These are phyloP conservation scores for Bugulina stolonifera DNA, from an alignment of 2,888 invertebrate genomes.

Conservation along the genomic window DNA sequence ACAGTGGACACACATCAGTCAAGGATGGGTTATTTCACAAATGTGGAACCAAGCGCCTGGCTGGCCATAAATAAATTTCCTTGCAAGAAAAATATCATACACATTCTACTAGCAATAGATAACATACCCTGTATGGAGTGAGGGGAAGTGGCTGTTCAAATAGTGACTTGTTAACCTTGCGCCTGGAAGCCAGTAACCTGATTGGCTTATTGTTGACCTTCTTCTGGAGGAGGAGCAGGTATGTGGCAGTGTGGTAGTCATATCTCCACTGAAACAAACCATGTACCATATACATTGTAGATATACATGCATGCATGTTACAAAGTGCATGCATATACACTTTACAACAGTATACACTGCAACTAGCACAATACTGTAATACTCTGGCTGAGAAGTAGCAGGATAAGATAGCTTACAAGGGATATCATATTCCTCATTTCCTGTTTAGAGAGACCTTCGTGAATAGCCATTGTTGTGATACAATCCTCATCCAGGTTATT, in stretches of 20 bases:
- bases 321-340: too few relatives aligned
- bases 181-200: slow-evolving; percentile 35
- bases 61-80: too few relatives aligned
- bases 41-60: too few relatives aligned
- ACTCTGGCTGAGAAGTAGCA: too few relatives aligned
- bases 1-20: too few relatives aligned
- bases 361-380: too few relatives aligned
- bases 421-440: slow-evolving; percentile 42
- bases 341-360: too few relatives aligned
- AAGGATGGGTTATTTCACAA: too few relatives aligned
- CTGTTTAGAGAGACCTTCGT: slow-evolving; percentile 50
- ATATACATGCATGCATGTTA: too few relatives aligned
- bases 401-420: not conserved
- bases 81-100: too few relatives aligned
- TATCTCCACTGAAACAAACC: slow-evolving; percentile 58
- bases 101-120: too few relatives aligned
- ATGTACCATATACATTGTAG: too few relatives aligned
- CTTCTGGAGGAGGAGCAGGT: slow-evolving; percentile 63
- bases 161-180: not conserved
- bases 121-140: not conserved
- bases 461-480: slow-evolving; percentile 58
- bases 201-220: slow-evolving; percentile 60
- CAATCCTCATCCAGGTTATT: slow-evolving; percentile 59
- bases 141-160: slow-evolving; percentile 18
- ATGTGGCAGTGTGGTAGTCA: slow-evolving; percentile 70